A percentile compares a stretch with the other conserved stretches of the same genome.
Evolutionary conservation across 1,140 invertebrate genomes (phyloP).

Genomic region (Neodiprion virginianus): DNA sequence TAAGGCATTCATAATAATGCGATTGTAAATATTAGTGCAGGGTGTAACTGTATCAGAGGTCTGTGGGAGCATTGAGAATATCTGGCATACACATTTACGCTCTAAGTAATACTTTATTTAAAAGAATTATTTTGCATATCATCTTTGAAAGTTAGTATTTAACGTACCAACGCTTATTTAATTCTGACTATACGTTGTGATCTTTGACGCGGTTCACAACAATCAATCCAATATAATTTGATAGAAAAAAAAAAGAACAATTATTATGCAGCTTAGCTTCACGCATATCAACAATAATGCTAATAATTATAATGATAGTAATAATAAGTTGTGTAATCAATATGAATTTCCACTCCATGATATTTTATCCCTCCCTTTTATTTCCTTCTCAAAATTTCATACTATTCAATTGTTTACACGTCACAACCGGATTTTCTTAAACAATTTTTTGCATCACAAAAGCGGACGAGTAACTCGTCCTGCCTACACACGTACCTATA

Average conservation of each 20-base stretch:
- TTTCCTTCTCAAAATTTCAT: background rate
- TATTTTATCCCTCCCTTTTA: too few relatives aligned
- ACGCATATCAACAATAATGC: background rate
- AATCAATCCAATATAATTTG: background rate
- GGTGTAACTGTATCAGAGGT: too few relatives aligned
- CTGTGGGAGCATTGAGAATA: too few relatives aligned
- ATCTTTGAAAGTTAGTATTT: background rate
- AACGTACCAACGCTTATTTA: background rate
- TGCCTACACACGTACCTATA: too few relatives aligned
- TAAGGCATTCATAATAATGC: too few relatives aligned
- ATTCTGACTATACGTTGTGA: background rate
- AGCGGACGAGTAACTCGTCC: too few relatives aligned
- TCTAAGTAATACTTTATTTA: conserved; percentile 1
- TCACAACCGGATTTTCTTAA: background rate
- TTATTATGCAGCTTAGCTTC: background rate
- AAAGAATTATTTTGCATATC: background rate
- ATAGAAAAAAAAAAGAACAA: background rate
- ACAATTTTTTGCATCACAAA: background rate
- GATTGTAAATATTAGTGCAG: too few relatives aligned
- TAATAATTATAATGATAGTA: background rate
- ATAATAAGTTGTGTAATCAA: background rate
- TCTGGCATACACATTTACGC: background rate
- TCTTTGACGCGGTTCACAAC: background rate
- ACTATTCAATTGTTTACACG: background rate
- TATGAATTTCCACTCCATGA: background rate